phyloP scores from a whole-genome alignment of 2,888 invertebrate species.

The Eumacrocentrus americanus region DNA sequence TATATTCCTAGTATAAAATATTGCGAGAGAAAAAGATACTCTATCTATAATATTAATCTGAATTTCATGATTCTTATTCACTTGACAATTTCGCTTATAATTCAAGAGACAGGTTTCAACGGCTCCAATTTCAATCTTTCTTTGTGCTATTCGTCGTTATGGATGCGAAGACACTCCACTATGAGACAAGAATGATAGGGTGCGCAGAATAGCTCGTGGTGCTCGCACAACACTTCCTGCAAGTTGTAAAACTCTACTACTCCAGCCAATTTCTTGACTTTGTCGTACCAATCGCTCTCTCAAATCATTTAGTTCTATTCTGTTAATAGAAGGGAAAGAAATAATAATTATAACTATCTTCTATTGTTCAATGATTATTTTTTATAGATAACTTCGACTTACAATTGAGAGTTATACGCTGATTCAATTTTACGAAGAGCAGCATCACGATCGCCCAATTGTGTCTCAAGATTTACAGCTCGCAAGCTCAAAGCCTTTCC shows the following conservation, averaged over 20 bases:
- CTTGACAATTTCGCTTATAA: neutral
- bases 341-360: neutral
- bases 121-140: neutral
- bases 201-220: conserved; percentile 53
- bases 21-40: conserved; percentile 14
- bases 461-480: conserved; percentile 43
- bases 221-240: conserved; percentile 54
- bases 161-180: conserved; percentile 26
- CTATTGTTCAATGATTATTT: neutral
- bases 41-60: conserved; percentile 12
- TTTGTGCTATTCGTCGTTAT: neutral
- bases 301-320: conserved; percentile 48
- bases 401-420: conserved; percentile 49
- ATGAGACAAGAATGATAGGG: conserved; percentile 47
- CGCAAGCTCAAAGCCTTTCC: conserved; percentile 40
- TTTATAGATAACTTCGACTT: conserved; percentile 22
- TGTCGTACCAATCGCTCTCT: conserved; percentile 47
- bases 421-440: conserved; percentile 48
- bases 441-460: conserved; percentile 47
- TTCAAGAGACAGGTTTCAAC: no score
- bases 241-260: conserved; percentile 52
- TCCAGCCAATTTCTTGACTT: conserved; percentile 52
- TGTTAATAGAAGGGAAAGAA: conserved; percentile 13
- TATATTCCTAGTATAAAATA: conserved; percentile 16
- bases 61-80: conserved; percentile 1